phyloP scores from a whole-genome alignment of 1,140 invertebrate species.

The Lasaia peninsularis region DNA sequence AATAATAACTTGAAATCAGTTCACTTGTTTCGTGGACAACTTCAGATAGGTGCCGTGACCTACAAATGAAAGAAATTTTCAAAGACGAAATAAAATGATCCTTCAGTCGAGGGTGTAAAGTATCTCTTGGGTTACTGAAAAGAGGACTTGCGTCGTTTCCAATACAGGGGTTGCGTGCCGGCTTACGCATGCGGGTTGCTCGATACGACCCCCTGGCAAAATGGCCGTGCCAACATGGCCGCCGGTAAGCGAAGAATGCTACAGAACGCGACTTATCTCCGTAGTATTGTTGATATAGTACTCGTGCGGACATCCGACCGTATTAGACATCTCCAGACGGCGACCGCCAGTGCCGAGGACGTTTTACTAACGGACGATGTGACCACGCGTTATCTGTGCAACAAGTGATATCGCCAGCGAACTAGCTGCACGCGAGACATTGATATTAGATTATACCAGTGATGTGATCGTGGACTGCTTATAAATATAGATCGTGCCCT shows the following conservation, averaged over 20 bases:
- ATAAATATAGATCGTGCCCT: slow-evolving; percentile 72
- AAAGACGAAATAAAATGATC: slow-evolving; percentile 36
- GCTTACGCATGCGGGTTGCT: slow-evolving; percentile 73
- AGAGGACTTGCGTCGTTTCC: slow-evolving; percentile 58
- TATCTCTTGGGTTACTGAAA: slow-evolving; percentile 32
- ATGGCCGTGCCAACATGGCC: slow-evolving; percentile 72
- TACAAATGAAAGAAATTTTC: slow-evolving; percentile 58
- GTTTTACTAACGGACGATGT: slow-evolving; percentile 39
- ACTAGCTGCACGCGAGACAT: slow-evolving; percentile 45
- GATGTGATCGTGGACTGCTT: slow-evolving; percentile 60
- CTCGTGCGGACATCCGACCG: slow-evolving; percentile 29
- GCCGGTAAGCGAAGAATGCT: slow-evolving; percentile 71
- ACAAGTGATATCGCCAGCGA: slow-evolving; percentile 63
- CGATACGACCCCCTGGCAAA: slow-evolving; percentile 67
- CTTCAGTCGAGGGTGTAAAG: slow-evolving; percentile 43
- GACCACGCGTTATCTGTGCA: slow-evolving; percentile 52
- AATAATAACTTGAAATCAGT: slow-evolving; percentile 59
- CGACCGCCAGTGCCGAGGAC: slow-evolving; percentile 46
- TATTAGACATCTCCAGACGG: slow-evolving; percentile 47
- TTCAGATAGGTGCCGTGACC: slow-evolving; percentile 61
- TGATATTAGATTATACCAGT: slow-evolving; percentile 42
- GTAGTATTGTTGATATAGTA: slow-evolving; percentile 49
- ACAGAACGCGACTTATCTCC: slow-evolving; percentile 56
- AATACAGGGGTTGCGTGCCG: slow-evolving; percentile 55
- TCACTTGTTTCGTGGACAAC: slow-evolving; percentile 56